These are phyloP conservation scores for Rhinella marina DNA, from an alignment of 2,797 vertebrate species.

Conservation along the genomic window DNA sequence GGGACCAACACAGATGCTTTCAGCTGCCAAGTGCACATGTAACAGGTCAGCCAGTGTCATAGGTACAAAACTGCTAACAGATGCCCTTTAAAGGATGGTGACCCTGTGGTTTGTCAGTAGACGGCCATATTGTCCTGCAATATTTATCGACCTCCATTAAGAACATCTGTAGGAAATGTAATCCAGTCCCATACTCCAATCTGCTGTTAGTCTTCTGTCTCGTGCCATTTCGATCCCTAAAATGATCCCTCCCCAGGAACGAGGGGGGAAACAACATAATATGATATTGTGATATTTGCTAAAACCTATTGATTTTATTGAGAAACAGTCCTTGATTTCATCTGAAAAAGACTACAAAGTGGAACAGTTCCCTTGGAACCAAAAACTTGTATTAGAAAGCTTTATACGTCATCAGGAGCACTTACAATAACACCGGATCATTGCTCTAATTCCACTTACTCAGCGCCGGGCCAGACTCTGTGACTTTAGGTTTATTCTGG, in stretches of 20 bases:
- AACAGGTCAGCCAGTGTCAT: too few relatives aligned
- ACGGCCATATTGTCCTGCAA: too few relatives aligned
- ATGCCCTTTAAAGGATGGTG: too few relatives aligned
- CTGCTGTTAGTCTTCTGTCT: too few relatives aligned
- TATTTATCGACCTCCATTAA: neutral
- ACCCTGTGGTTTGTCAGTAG: too few relatives aligned
- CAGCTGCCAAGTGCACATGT: too few relatives aligned
- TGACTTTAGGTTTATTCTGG: conserved; percentile 44
- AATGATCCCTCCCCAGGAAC: neutral
- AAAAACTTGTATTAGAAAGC: conserved; percentile 63
- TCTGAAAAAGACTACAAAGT: conserved; percentile 67
- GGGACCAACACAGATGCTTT: too few relatives aligned
- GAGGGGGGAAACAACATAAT: neutral
- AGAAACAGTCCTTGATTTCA: conserved; percentile 72
- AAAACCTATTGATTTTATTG: conserved; percentile 76
- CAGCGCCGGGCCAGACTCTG: conserved; percentile 44
- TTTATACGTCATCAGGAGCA: conserved; percentile 60
- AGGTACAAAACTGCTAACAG: too few relatives aligned
- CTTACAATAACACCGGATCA: conserved; percentile 53
- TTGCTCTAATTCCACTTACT: conserved; percentile 65
- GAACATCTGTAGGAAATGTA: neutral
- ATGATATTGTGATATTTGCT: conserved; percentile 16
- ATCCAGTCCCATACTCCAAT: neutral
- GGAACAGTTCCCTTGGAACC: conserved; percentile 63
- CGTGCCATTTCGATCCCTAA: neutral